Base-by-base conservation (phyloP, 2,113 vertebrate species). In the Gobius niger region DNA sequence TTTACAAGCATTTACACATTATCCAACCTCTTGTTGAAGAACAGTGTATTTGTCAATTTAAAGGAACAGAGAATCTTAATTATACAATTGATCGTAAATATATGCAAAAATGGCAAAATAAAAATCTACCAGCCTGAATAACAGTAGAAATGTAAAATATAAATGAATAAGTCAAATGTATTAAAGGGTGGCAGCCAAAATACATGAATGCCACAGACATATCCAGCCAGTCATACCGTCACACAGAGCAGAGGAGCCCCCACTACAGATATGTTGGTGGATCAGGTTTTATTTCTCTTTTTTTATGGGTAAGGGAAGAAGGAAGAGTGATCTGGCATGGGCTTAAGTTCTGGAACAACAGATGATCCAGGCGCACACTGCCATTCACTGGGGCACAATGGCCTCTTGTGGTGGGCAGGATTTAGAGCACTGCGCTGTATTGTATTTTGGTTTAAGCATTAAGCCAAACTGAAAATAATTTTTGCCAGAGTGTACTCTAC, bases 261-360 rank as follows among this genome's bases (percentile, higher is more conserved):
- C 10, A 41, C 73, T 54, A 63, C 65, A 83, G 80, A 85, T 75
- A 78, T 52, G 59, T 56, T 40, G 53, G 82, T 40, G 53, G 82
- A 85, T 89, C 82, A 60, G 50, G 68, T 89, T 87, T 81, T 85
- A 78, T 81, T 64, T 77, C 73, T 71, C 62, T 72, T 78, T 78
- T 77, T 88, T 85, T 76, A 86, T 56, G 59, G 78, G 77, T 63
- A 72, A 54, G 62, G 51, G 70, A 74, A 73, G 15, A 61, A 47
- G 47, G 74, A 44, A 9, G 44, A 42, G 70, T 56, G 52, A 72
- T 69, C 47, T 53, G 67, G 75, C 7, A 6, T 8, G 7, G 40
- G 67, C 57, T 75, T 57, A 49, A 49, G 68, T 56, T 18, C 63
- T 68, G n/a, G 70, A 10, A 50, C 11, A 47, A 74, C 59, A 64